Evolutionary conservation across 2,888 invertebrate species (phyloP).

Genomic region (Epirrita christyi): DNA sequence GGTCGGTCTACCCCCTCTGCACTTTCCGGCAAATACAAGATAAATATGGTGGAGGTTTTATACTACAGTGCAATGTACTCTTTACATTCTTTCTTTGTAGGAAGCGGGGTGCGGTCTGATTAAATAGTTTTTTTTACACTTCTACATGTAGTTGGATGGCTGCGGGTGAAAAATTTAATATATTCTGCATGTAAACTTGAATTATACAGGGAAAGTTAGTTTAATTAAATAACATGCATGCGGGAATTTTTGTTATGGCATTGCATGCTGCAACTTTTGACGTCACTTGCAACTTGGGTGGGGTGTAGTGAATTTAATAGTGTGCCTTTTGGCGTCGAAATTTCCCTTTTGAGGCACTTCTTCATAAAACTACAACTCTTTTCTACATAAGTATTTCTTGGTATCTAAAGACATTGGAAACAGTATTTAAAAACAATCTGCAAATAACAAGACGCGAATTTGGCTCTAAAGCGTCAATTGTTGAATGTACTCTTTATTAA

Average conservation of each 20-base stretch:
- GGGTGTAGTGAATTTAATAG: slow-evolving; percentile 10
- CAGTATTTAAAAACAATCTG: not conserved
- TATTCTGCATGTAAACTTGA: slow-evolving; percentile 16
- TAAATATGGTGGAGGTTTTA: slow-evolving; percentile 46
- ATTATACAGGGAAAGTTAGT: slow-evolving; percentile 18
- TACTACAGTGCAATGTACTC: slow-evolving; percentile 54
- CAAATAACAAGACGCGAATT: slow-evolving; percentile 15
- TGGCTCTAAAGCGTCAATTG: slow-evolving; percentile 13
- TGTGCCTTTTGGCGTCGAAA: slow-evolving; percentile 1
- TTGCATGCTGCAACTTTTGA: slow-evolving; percentile 11
- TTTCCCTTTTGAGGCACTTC: not conserved
- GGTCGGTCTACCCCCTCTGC: slow-evolving; percentile 43
- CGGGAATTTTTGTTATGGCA: slow-evolving; percentile 11
- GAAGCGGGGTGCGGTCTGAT: slow-evolving; percentile 42
- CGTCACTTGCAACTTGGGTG: slow-evolving; percentile 1
- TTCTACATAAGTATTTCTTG: not conserved
- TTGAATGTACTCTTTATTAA: slow-evolving; percentile 14
- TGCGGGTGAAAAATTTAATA: slow-evolving; percentile 15
- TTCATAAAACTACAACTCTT: not conserved
- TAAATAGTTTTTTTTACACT: slow-evolving; percentile 32
- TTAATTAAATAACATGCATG: slow-evolving; percentile 25
- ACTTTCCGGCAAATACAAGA: slow-evolving; percentile 46
- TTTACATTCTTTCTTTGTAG: slow-evolving; percentile 49
- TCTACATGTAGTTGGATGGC: slow-evolving; percentile 24
- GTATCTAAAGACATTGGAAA: not conserved